Evolutionary conservation across 2,888 invertebrate genomes (phyloP), one percentile per base, ranked within the genome.

Genomic region (Tortrix viridana): DNA sequence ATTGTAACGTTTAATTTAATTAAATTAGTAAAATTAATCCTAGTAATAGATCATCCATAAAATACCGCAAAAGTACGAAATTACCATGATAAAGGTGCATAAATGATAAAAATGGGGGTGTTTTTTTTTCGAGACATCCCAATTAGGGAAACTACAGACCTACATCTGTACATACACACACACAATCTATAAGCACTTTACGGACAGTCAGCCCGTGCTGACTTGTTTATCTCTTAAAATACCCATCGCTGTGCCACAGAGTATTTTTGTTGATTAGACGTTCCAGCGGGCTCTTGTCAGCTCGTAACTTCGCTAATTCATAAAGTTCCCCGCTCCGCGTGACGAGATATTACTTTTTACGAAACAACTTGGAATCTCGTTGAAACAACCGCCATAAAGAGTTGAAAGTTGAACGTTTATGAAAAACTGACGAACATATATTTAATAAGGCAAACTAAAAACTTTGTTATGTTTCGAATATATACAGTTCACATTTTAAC

Each of bases 251-350:
- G 18, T n/a, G 20, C 38, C 49, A 22, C 48, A 12, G 22, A 19
- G 32, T 59, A 52, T 52, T 52, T 52, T 44, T 22, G 43, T 46
- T 59, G 59, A 44, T 52, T 32, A 52, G 52, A 50, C 55, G 52
- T 41, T 49, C 38, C 20, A 49, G 37, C 59, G 43, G 49, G 41
- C 48, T 48, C 49, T 49, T 60, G 64, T 60, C 50, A 26, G 54
- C 49, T 59, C 43, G 58, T 54, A 65, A 65, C 59, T 60, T 50
- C 20, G 46, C 54, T 65, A 60, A 65, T 65, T 65, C 55, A 44
- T 60, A 65, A 65, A 65, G 49, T 65, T 64, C 9, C 38, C 46
- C 44, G 37, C 23, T 54, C 23, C 50, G 49, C 50, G 58, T 65
- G 59, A 52, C 44, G 46, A 38, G 59, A 46, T 44, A 57, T 57